These are phyloP conservation scores for Phaethon lepturus DNA, from an alignment of 2,113 vertebrate species.

Conservation along the genomic window DNA sequence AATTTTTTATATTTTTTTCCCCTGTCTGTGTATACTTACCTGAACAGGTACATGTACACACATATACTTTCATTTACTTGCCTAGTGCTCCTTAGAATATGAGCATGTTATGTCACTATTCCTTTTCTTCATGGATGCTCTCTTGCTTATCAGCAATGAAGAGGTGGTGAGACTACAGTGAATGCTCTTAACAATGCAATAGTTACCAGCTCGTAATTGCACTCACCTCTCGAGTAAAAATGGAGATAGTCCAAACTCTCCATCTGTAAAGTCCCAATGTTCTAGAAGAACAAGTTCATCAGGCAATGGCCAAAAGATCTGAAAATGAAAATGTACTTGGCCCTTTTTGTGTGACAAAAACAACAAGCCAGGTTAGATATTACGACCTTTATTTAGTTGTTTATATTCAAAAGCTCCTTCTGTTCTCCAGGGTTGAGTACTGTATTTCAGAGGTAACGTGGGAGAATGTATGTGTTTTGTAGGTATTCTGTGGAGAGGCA, in stretches of 20 bases:
- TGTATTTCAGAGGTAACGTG: not conserved
- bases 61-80: not conserved
- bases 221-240: not conserved
- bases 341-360: not conserved
- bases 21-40: not conserved
- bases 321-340: not conserved
- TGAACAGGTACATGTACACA: too few species aligned
- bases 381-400: not conserved
- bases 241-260: not conserved
- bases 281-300: not conserved
- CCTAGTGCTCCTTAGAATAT: not conserved
- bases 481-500: not conserved
- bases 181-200: not conserved
- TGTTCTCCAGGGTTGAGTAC: not conserved
- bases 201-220: not conserved
- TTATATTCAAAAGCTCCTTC: not conserved
- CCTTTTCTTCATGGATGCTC: not conserved
- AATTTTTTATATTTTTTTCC: too few species aligned
- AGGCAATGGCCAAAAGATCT: not conserved
- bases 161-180: not conserved
- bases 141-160: not conserved
- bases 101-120: not conserved
- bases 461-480: not conserved
- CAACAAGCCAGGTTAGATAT: accelerated
- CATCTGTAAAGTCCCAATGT: not conserved